A percentile compares a stretch with the other conserved stretches of the same genome.
These are phyloP conservation scores for Halictus quadricinctus DNA, from an alignment of 2,888 invertebrate genomes.

Conservation along the genomic window DNA sequence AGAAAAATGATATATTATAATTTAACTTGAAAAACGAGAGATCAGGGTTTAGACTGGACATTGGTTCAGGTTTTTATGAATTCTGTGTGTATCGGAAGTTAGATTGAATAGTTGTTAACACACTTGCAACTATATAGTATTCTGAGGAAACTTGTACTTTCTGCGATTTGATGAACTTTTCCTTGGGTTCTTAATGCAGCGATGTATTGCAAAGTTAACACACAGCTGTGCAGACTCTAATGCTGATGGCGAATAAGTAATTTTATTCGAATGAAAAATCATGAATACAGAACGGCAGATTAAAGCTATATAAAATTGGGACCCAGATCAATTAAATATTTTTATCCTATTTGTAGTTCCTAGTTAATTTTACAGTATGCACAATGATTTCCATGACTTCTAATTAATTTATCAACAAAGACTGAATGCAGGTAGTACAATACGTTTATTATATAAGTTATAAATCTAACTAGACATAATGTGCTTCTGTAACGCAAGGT, in stretches of 20 bases:
- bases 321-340: constrained; percentile 65
- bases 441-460: constrained; percentile 65
- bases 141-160: constrained; percentile 38
- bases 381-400: constrained; percentile 64
- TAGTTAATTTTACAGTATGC: constrained; percentile 67
- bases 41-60: constrained; percentile 37
- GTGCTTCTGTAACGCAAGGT: constrained; percentile 48
- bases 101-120: constrained; percentile 38
- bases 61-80: constrained; percentile 50
- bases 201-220: constrained; percentile 38
- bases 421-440: constrained; percentile 78
- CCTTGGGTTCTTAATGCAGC: constrained; percentile 33
- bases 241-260: constrained; percentile 26
- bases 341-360: constrained; percentile 75
- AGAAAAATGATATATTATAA: constrained; percentile 24
- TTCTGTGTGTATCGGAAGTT: constrained; percentile 53
- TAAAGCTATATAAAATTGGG: constrained; percentile 61
- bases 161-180: constrained; percentile 29
- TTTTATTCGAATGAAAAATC: constrained; percentile 34
- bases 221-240: constrained; percentile 37
- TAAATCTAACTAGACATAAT: constrained; percentile 53
- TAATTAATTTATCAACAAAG: constrained; percentile 77
- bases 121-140: constrained; percentile 34
- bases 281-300: constrained; percentile 43
- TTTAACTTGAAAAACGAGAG: constrained; percentile 28